Base-by-base conservation (phyloP, 2,797 vertebrate species). In the Pachyuromys duprasi region DNA sequence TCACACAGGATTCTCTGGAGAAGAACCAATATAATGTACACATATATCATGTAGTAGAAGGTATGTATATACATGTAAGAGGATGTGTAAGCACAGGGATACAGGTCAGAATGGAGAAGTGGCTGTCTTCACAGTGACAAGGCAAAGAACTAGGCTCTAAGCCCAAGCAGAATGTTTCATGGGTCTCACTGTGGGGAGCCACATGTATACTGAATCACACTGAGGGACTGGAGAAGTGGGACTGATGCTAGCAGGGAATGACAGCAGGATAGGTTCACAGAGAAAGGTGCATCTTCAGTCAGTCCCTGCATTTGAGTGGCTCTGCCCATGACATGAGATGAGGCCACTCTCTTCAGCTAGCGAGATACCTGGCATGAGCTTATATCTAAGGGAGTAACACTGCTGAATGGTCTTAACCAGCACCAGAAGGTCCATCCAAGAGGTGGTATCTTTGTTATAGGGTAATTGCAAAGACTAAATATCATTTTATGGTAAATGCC, bases 401-500 rank as follows among this genome's bases (percentile, higher is more conserved):
- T 75, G 45, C 72, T 39, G 33, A 67, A 14, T 33, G 36, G 45
- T 49, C 33, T 80, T 65, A 67, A 5, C 9, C 53, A 20, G 1
- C 1, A 24, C 62, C 24, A 36, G 39, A 24, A 28, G 3, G 14
- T 78, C 24, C n/a, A 63, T 6, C 20, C 49, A 8, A n/a, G 17
- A 82, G 36, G 3, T 36, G n/a, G 31, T 9, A 8, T 4, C 1
- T 60, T 8, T 33, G 53, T 42, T 42, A 18, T 31, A 65, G 39
- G 14, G 75, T 76, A n/a, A 62, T 81, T 80, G 14, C 69, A 55
- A 87, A 57, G 8, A 53, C 91, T 62, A 90, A 94, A 78, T 33
- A 86, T 93, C 39, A 72, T 42, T 75, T 90, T 53, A 75, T 60
- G 69, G 80, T 88, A 95, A 86, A 93, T 9, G 53, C 36, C 92